Evolutionary conservation across 1,140 invertebrate genomes (phyloP).

Genomic region (Zaprionus gabonicus): DNA sequence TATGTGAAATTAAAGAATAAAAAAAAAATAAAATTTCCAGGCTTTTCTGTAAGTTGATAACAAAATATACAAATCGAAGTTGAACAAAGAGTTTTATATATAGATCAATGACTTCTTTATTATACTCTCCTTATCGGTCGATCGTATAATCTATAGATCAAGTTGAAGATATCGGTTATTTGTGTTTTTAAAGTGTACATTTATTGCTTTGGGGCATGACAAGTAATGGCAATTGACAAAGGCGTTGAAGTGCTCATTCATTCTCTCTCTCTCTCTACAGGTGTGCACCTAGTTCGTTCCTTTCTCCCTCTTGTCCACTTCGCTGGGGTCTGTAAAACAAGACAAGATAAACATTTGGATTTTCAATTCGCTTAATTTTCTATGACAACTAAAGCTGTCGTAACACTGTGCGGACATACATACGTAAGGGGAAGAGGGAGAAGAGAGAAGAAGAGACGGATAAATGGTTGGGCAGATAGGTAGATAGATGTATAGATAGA

Average conservation of each 20-base stretch:
- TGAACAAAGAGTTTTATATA: conserved; percentile 2
- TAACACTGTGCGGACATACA: background rate
- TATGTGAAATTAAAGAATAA: background rate
- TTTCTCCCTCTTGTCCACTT: background rate
- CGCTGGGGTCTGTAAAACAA: conserved; percentile 20
- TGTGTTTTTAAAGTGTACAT: background rate
- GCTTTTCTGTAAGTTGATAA: background rate
- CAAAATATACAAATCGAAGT: background rate
- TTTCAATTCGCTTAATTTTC: conserved; percentile 68
- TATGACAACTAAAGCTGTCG: conserved; percentile 44
- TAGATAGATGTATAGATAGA: background rate
- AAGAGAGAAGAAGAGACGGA: background rate
- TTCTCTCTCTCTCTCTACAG: background rate
- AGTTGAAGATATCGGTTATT: conserved; percentile 13
- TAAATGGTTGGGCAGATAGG: background rate
- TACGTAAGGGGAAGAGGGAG: background rate
- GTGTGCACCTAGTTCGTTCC: background rate
- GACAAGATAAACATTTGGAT: conserved; percentile 42
- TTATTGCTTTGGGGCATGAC: background rate
- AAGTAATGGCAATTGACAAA: too few species aligned
- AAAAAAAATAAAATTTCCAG: background rate
- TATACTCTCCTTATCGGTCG: conserved; percentile 10
- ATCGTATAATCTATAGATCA: conserved; percentile 21
- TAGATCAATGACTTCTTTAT: conserved; percentile 4
- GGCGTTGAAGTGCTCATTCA: background rate